Evolutionary conservation across 2,113 vertebrate genomes (phyloP), one percentile per base, ranked within the genome.

Genomic region (Hoplias malabaricus): DNA sequence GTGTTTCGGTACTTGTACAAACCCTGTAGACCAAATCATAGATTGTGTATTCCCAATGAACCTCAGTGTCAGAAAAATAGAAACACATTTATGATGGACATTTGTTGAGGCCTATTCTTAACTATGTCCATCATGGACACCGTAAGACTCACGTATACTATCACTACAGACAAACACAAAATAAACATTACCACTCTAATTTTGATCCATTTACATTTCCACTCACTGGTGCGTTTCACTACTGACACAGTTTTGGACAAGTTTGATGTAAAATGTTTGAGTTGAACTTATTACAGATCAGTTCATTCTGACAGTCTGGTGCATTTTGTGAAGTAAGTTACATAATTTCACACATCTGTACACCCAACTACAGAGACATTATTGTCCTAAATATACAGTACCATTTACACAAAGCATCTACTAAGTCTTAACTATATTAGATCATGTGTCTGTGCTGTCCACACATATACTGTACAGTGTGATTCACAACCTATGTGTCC

Each of bases 401-500:
- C 43, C 68, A 75, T 76, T 80, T 80, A 76, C 73, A 80, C 62
- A 77, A 73, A 79, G 56, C 62, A 75, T 70, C 57, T 75, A 53
- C 69, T 73, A 69, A 27, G 73, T 80, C 73, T n/a, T 83, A 25
- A 69, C 46, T 69, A 23, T 42, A 34, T 54, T 69, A 36, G 54
- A 48, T 75, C 25, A 62, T 61, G 57, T 75, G 23, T 75, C 73
- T 53, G 57, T 74, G 57, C 57, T 65, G 34, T 53, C 65, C 69
- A 73, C 73, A 79, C 78, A 78, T 76, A 80, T 76, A 80, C 73
- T 72, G 38, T 74, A 78, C 78, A 61, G 83, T 23, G 57, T 25
- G 11, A 78, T 56, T 65, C 29, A 82, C 83, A 23, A 77, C 75
- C 74, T 59, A 63, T 82, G 34, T 83, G 66, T 87, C 82, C 74